phyloP scores from a whole-genome alignment of 1,140 invertebrate genomes.

The Drosophila insularis region DNA sequence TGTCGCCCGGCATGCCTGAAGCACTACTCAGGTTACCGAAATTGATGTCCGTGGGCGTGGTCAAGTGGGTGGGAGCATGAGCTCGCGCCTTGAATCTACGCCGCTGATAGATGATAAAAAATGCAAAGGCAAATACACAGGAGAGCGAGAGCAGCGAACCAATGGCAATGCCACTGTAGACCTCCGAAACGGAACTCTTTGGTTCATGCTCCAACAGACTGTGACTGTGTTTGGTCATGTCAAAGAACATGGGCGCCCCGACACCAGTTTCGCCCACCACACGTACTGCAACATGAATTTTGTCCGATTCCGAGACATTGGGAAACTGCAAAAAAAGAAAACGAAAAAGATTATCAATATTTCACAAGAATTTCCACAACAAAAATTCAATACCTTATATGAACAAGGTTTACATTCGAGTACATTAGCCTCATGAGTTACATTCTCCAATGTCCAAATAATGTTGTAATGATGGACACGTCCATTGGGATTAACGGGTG shows the following conservation, averaged over 20 bases:
- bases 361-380: not conserved
- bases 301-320: constrained; percentile 72
- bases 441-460: constrained; percentile 74
- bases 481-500: constrained; percentile 73
- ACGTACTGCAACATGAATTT: constrained; percentile 75
- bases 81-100: constrained; percentile 72
- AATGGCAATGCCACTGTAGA: constrained; percentile 77
- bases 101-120: constrained; percentile 73
- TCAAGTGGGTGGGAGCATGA: constrained; percentile 67
- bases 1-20: constrained; percentile 69
- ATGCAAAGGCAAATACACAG: constrained; percentile 68
- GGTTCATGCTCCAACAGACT: constrained; percentile 41
- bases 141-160: constrained; percentile 67
- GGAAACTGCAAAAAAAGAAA: constrained; percentile 58
- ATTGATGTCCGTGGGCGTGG: constrained; percentile 74
- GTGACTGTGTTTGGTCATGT: constrained; percentile 59
- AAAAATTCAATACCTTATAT: constrained; percentile 54
- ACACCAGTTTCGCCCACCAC: constrained; percentile 77
- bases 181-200: constrained; percentile 47
- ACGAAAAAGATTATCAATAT: not conserved
- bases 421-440: constrained; percentile 72
- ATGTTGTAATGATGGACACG: constrained; percentile 76
- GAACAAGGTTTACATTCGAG: constrained; percentile 55
- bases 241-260: constrained; percentile 73
- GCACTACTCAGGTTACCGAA: constrained; percentile 74